phyloP scores from a whole-genome alignment of 2,797 vertebrate genomes.

The Menidia menidia region DNA sequence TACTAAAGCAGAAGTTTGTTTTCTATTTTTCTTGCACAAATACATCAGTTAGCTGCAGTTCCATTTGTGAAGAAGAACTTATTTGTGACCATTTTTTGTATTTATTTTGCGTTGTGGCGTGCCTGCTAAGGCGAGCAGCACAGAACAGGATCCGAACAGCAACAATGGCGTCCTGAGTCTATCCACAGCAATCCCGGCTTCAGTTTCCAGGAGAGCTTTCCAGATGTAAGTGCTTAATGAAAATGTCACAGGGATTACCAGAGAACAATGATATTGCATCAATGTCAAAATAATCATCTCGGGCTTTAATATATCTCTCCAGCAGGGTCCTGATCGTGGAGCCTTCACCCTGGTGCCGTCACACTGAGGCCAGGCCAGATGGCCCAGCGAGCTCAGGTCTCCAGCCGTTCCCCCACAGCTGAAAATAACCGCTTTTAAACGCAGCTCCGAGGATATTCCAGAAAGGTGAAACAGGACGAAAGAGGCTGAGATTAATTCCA shows the following conservation, averaged over 20 bases:
- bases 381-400: conserved; percentile 39
- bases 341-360: conserved; percentile 40
- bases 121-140: background rate
- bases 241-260: conserved; percentile 47
- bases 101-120: too few species aligned
- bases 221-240: conserved; percentile 28
- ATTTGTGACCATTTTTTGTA: too few species aligned
- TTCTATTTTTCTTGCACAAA: too few species aligned
- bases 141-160: background rate
- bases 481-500: conserved; percentile 58
- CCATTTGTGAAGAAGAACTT: too few species aligned
- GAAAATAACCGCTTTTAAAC: conserved; percentile 54
- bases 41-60: too few species aligned
- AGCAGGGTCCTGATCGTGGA: conserved; percentile 32
- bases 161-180: background rate
- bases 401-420: conserved; percentile 48
- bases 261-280: conserved; percentile 39
- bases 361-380: conserved; percentile 51
- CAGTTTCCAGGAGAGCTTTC: background rate
- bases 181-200: conserved; percentile 13
- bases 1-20: too few species aligned
- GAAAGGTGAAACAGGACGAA: conserved; percentile 41
- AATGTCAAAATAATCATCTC: conserved; percentile 57
- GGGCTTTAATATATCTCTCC: conserved; percentile 48
- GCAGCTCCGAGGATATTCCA: conserved; percentile 34